These are phyloP conservation scores for Corythaixoides concolor DNA, from an alignment of 2,113 vertebrate species.

Conservation along the genomic window DNA sequence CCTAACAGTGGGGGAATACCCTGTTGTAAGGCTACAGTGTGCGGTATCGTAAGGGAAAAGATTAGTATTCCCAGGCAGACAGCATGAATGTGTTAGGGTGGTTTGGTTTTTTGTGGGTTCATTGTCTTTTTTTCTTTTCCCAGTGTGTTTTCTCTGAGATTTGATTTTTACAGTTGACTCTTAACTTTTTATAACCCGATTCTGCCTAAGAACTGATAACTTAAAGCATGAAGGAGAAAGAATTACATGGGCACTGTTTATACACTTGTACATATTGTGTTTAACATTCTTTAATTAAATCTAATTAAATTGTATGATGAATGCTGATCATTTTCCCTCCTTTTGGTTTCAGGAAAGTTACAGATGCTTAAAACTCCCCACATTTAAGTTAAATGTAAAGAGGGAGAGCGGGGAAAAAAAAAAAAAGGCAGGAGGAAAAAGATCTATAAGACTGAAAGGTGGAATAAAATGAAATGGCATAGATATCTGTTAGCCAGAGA, in stretches of 20 bases:
- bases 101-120: neutral
- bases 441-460: slow-evolving; percentile 10
- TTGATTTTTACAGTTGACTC: slow-evolving; percentile 19
- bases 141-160: neutral
- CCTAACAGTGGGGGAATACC: neutral
- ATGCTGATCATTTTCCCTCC: slow-evolving; percentile 2
- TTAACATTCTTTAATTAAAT: slow-evolving; percentile 51
- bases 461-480: slow-evolving; percentile 49
- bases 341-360: neutral
- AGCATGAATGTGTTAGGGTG: neutral
- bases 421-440: neutral
- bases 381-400: neutral
- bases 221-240: neutral
- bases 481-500: slow-evolving; percentile 25
- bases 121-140: neutral
- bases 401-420: neutral
- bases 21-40: neutral
- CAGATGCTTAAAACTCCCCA: neutral
- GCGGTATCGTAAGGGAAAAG: neutral
- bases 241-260: neutral
- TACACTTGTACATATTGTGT: neutral
- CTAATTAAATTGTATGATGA: slow-evolving; percentile 17
- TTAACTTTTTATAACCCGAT: slow-evolving; percentile 47
- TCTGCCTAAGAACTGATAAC: slow-evolving; percentile 11
- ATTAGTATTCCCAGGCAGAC: neutral